These are phyloP conservation scores for Prionailurus bengalensis DNA, from an alignment of 2,113 vertebrate species.

Conservation along the genomic window DNA sequence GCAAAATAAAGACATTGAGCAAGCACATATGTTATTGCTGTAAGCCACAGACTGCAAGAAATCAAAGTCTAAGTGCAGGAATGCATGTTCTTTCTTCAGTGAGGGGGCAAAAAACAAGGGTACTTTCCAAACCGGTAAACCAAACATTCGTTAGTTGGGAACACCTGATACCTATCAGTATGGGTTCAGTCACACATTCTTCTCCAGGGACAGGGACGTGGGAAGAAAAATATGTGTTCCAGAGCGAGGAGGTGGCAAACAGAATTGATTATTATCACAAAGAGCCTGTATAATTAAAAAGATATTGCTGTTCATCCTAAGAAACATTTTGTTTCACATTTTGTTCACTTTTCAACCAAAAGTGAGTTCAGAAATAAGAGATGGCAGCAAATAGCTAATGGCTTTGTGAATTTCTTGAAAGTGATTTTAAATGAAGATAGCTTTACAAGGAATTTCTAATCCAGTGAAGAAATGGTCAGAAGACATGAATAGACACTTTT, in stretches of 20 bases:
- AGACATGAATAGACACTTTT: too few relatives aligned
- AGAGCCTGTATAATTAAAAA: not conserved
- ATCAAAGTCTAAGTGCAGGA: not conserved
- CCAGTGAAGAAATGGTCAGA: too few relatives aligned
- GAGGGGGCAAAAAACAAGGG: not conserved
- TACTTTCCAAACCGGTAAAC: conserved; percentile 54
- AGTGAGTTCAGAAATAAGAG: not conserved
- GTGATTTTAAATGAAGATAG: not conserved
- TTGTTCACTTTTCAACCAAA: not conserved
- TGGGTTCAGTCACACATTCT: conserved; percentile 53
- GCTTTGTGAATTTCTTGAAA: not conserved
- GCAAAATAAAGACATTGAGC: conserved; percentile 59
- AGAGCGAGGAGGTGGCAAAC: conserved; percentile 2
- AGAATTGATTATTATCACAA: not conserved
- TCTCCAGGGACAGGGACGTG: conserved; percentile 23
- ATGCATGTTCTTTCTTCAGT: not conserved
- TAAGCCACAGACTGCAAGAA: conserved; percentile 23
- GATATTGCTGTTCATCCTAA: not conserved
- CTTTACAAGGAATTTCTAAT: not conserved
- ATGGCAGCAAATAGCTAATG: not conserved
- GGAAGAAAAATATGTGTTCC: conserved; percentile 48
- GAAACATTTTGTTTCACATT: not conserved
- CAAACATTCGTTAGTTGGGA: not conserved
- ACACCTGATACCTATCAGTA: conserved; percentile 17
- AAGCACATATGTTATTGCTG: conserved; percentile 50